Base-by-base conservation (phyloP, 35 echinoderm and acorn worm species). In the Amphiura filiformis region DNA sequence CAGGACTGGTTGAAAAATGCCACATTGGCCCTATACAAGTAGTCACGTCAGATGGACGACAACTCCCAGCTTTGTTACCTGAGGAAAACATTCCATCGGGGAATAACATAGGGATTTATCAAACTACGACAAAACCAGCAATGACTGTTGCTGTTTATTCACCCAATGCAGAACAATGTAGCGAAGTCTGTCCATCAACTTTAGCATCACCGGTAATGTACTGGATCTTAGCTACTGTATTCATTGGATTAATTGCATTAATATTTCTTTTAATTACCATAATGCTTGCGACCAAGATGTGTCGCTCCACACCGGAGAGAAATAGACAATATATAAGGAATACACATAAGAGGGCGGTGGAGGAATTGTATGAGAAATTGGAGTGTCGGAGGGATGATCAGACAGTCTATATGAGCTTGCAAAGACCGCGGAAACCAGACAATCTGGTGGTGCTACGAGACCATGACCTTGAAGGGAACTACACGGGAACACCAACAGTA, bases 341-440 rank as follows among this genome's bases (percentile, higher is more conserved):
- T 70, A 26, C 61, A 15, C 61, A 70, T 70, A 70, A 70, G 28
- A 18, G 28, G 26, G 28, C 61, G 2, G 28, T 70, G 4, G 61
- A 70, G 28, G 61, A 70, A 70, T 18, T 70, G 15, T 70, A 70
- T 70, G 61, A 70, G 26, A 70, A 70, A 70, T 30, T 70, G 4
- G 61, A 70, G 26, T 70, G 61, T 70, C 61, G 61, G 61, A 11
- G 61, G 26, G 61, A 70, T 70, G 61, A 70, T 70, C 61, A 70
- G 4, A 70, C 61, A 1, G 28, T 70, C 1, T 70, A 70, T 23
- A 70, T 70, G 61, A 70, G 61, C 26, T 23, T 70, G 7, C 61
- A 70, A 23, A 70, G 28, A 70, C 61, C 61, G 26, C 61, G 28
- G 2, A 70, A 70, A 70, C 61, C 61, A 26, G 61, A 30, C 17